Evolutionary conservation across 2,113 vertebrate genomes (phyloP).

Genomic region (Protomyctophum bolini): DNA sequence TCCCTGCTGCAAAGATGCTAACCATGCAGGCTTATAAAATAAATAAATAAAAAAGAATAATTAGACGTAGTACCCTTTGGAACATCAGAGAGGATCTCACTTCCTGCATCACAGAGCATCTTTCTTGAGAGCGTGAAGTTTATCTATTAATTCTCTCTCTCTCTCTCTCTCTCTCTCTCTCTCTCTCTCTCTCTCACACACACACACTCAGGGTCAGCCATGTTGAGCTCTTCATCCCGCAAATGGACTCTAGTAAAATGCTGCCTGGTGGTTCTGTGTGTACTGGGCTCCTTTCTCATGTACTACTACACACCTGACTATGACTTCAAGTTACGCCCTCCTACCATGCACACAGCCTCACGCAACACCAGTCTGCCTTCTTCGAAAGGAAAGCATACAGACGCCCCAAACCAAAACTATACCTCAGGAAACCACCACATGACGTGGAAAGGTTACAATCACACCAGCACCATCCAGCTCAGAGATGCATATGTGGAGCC

Average conservation of each 20-base stretch:
- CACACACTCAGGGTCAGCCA: constrained; percentile 17
- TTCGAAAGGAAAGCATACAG: background rate
- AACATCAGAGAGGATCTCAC: no score
- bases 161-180: background rate
- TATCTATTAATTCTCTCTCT: no score
- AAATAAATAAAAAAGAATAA: no score
- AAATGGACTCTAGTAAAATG: constrained; percentile 39
- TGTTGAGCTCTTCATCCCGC: background rate
- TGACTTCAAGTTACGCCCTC: constrained; percentile 77
- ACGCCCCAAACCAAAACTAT: background rate
- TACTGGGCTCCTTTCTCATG: constrained; percentile 78
- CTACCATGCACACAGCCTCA: constrained; percentile 35
- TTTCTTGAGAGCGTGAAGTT: no score
- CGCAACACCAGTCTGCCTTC: no score
- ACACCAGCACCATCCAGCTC: constrained; percentile 79
- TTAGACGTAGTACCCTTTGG: no score
- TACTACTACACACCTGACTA: constrained; percentile 84
- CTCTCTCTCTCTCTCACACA: no score
- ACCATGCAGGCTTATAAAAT: no score
- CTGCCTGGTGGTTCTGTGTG: constrained; percentile 77
- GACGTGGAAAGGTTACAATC: constrained; percentile 67
- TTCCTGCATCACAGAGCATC: no score
- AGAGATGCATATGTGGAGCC: constrained; percentile 77
- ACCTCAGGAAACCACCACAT: background rate
- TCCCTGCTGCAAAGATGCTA: no score